Evolutionary conservation across 2,797 vertebrate species (phyloP).

Genomic region (Melanotaenia maccullochi): DNA sequence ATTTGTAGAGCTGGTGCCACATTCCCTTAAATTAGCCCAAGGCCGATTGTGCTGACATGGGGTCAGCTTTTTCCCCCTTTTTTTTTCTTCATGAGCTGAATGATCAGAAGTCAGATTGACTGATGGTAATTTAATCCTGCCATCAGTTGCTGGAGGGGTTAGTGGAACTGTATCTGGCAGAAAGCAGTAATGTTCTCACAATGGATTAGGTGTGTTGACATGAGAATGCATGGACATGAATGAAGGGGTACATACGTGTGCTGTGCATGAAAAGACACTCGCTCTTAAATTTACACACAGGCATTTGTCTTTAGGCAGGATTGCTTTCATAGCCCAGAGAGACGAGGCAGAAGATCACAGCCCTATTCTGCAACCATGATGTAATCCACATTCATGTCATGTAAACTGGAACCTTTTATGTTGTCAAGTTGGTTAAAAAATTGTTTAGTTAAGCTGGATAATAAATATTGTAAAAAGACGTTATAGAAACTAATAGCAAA

Average conservation of each 20-base stretch:
- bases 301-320: constrained; percentile 9
- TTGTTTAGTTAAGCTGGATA: background rate
- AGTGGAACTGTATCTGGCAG: constrained; percentile 64
- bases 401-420: background rate
- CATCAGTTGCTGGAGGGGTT: constrained; percentile 59
- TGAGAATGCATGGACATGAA: constrained; percentile 45
- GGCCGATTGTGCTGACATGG: constrained; percentile 42
- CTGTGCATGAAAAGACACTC: background rate
- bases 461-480: background rate
- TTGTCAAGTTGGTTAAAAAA: background rate
- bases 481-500: background rate
- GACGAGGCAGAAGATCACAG: constrained; percentile 30
- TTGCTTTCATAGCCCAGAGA: constrained; percentile 30
- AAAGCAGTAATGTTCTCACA: constrained; percentile 63
- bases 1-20: constrained; percentile 66
- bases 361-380: constrained; percentile 26
- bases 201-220: constrained; percentile 65
- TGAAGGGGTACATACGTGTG: constrained; percentile 24
- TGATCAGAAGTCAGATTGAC: constrained; percentile 64
- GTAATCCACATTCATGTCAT: constrained; percentile 33
- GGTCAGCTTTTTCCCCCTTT: constrained; percentile 33
- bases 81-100: constrained; percentile 47
- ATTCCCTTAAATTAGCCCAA: constrained; percentile 66
- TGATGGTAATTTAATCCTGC: constrained; percentile 69
- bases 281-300: background rate